Evolutionary conservation across 2,797 vertebrate species (phyloP).

Genomic region (Cyclura pinguis): DNA sequence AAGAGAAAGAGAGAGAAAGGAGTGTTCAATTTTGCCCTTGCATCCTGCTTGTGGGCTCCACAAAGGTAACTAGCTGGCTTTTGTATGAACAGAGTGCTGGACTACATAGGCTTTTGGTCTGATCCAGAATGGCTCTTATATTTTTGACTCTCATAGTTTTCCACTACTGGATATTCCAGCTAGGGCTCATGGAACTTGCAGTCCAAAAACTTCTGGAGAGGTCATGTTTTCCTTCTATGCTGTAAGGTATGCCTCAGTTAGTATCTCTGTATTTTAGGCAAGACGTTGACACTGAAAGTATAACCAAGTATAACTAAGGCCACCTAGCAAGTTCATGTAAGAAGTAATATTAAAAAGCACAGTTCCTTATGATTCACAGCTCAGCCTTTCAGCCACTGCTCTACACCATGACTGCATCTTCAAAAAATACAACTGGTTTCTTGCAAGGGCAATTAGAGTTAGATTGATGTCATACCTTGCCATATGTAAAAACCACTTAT

Average conservation of each 20-base stretch:
- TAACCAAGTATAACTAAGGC: not conserved
- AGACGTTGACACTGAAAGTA: not conserved
- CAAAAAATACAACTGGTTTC: not conserved
- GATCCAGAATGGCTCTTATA: too few relatives aligned
- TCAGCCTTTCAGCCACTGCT: not conserved
- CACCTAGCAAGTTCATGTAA: not conserved
- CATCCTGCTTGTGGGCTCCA: too few relatives aligned
- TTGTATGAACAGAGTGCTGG: too few relatives aligned
- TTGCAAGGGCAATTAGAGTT: not conserved
- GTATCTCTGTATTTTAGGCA: not conserved
- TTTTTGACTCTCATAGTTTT: too few relatives aligned
- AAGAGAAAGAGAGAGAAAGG: too few relatives aligned
- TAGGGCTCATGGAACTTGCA: too few relatives aligned
- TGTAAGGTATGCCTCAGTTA: not conserved
- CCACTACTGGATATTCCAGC: too few relatives aligned
- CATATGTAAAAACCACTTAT: conserved; percentile 5
- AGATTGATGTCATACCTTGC: not conserved
- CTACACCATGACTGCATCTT: not conserved
- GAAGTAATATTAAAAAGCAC: not conserved
- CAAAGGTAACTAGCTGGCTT: too few relatives aligned
- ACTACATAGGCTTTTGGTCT: too few relatives aligned
- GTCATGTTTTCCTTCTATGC: not conserved
- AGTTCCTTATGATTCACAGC: not conserved
- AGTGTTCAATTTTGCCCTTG: too few relatives aligned
- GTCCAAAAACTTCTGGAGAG: too few relatives aligned